Evolutionary conservation across 2,888 invertebrate species (phyloP), one percentile per base, ranked within the genome.

Genomic region (Anorthoa munda): DNA sequence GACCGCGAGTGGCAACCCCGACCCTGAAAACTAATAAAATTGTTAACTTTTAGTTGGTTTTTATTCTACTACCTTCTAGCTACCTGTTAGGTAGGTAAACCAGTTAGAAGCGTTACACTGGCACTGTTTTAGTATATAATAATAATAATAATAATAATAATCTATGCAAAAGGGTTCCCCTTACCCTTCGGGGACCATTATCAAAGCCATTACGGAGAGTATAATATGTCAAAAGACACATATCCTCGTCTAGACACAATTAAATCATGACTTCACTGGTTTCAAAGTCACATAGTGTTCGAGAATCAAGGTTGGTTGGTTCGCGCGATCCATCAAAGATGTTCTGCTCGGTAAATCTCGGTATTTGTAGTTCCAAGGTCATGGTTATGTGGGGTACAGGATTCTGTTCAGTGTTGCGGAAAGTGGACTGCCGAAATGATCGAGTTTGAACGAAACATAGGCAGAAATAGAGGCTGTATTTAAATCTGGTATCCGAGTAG

Each of bases 321-420:
- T 63, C 66, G 61, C 31, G 48, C 75, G 53, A 82, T 76, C 71
- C 70, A 79, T 85, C 67, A 83, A 83, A 66, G 73, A 72, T 65
- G 65, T 71, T 70, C 74, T 81, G 85, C 72, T 76, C 69, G 17
- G 66, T 85, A 71, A 76, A 74, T 65, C 75, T 81, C 17, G 61
- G 72, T 73, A 78, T 86, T 81, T 79, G 75, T 66, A 39, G 65
- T 72, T 11, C 11, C 75, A 70, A 83, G 84, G 81, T 69, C 69
- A 81, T 60, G 67, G 67, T 68, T 55, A 77, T 74, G 59, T 55
- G 45, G 31, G 26, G 17, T 53, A 56, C 26, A 53, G 39, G 48
- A 71, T 67, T 58, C 0, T 63, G 56, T 59, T 60, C 39, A 66
- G 46, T 61, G 65, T 63, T 66, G 61, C 59, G 55, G 68, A 68